Conservation (phyloP, 2,888 invertebrate species). For the Malthinus seriepunctatus region DNA sequence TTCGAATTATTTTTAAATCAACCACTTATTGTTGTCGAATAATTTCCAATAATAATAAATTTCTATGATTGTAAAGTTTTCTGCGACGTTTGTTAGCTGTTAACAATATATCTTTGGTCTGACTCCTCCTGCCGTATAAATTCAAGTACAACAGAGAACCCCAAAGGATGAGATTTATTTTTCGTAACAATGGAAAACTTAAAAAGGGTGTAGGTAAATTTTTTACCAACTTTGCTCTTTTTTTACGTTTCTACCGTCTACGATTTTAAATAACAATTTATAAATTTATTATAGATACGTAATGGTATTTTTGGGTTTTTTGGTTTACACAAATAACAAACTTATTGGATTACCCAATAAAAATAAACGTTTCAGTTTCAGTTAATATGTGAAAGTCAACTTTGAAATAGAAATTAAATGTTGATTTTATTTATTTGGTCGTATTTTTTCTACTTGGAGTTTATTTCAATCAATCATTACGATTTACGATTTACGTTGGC, state of each 20-base stretch:
- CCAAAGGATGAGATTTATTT: constrained; percentile 1
- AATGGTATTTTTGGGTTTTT: no score
- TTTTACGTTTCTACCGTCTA: neutral
- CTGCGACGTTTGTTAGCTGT: neutral
- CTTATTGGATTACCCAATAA: no score
- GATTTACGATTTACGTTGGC: no score
- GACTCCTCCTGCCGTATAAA: constrained; percentile 4
- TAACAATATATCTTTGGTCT: constrained; percentile 5
- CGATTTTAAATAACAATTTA: neutral
- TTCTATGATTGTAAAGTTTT: constrained; percentile 5
- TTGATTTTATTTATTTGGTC: no score
- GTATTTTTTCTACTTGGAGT: no score
- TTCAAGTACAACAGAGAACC: neutral
- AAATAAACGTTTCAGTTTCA: no score
- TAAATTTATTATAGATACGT: no score
- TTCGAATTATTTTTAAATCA: no score
- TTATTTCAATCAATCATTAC: no score
- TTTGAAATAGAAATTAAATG: no score
- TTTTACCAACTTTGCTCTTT: neutral
- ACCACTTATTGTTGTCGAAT: neutral
- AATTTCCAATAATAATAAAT: constrained; percentile 4
- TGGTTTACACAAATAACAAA: no score
- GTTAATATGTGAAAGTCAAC: no score
- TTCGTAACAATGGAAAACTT: neutral
- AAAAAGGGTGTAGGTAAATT: constrained; percentile 1